Evolutionary conservation across 2,888 invertebrate species (phyloP), one percentile per base, ranked within the genome.

Genomic region (Malachius bipustulatus): DNA sequence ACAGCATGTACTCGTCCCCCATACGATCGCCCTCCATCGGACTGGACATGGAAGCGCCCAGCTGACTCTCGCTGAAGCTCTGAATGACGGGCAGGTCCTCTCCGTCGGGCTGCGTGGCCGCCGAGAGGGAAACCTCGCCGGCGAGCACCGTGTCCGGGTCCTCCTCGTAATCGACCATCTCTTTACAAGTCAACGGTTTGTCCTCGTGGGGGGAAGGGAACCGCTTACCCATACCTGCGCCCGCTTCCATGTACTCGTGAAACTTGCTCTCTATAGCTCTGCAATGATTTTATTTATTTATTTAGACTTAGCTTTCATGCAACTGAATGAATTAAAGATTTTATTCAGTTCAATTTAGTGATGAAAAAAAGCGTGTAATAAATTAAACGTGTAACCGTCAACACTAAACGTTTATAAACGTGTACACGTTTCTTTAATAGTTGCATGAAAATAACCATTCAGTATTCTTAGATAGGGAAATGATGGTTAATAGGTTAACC

Each of bases 1-100:
- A 78, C 1, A 78, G 51, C 4, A 77, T 66, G 48, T 73, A 78
- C 42, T 77, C 75, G 42, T 76, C 73, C 3, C 69, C 63, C 43
- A 70, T 69, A 47, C 60, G 59, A 41, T 69, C 70, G 0, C 68
- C 60, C 47, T 73, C 76, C 13, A 72, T 57, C 1, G 73, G 69
- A 34, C 76, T 73, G 0, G 76, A 71, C 14, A 77, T 71, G 2
- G 71, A 72, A 28, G 76, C 73, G 1, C 59, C 63, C 10, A 71
- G 51, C 47, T 70, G 70, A 1, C 64, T 63, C 38, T 69, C 66
- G 1, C 67, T 65, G 39, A 70, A 67, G 14, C 67, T 66, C 45
- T 71, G 69, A 29, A 71, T 70, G 1, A 71, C 71, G 1, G 70
- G 64, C 26, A 71, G 68, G 45, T 71, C 70, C 45, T 73, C 72